Evolutionary conservation across 2,113 vertebrate genomes (phyloP).

Genomic region (Puma concolor): DNA sequence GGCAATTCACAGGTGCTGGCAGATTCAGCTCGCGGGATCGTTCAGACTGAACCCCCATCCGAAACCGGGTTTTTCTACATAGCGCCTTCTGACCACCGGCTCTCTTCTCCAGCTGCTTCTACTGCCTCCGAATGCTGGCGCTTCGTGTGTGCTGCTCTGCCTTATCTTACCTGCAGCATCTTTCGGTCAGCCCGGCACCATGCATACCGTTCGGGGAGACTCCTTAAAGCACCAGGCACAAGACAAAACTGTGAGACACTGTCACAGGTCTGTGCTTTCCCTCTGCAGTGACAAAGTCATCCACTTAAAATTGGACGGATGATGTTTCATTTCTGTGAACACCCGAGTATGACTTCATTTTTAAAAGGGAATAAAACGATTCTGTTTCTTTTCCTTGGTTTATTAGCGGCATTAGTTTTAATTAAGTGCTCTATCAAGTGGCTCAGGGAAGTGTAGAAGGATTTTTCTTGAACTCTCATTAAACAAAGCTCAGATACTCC

Average conservation of each 20-base stretch:
- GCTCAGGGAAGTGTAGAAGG: neutral
- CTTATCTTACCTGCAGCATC: neutral
- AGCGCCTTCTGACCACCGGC: neutral
- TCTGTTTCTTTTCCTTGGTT: constrained; percentile 7
- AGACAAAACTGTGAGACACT: neutral
- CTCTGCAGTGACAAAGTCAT: neutral
- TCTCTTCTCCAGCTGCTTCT: neutral
- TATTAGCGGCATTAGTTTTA: neutral
- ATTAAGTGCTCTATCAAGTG: neutral
- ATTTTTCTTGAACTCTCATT: neutral
- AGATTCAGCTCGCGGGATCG: neutral
- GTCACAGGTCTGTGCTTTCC: neutral
- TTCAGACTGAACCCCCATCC: neutral
- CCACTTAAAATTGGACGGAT: constrained; percentile 4
- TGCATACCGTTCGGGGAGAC: neutral
- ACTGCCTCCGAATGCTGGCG: neutral
- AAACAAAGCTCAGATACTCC: neutral
- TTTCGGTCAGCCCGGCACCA: neutral
- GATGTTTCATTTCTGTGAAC: constrained; percentile 17
- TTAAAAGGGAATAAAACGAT: constrained; percentile 27
- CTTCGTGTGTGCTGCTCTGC: neutral
- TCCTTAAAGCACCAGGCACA: neutral
- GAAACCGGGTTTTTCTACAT: neutral
- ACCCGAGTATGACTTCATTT: neutral
- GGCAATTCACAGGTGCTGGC: neutral